Percentiles rank a stretch among this genome's conserved stretches.
Evolutionary conservation across 2,113 vertebrate species (phyloP).

Genomic region (Anarhynchus alexandrinus): DNA sequence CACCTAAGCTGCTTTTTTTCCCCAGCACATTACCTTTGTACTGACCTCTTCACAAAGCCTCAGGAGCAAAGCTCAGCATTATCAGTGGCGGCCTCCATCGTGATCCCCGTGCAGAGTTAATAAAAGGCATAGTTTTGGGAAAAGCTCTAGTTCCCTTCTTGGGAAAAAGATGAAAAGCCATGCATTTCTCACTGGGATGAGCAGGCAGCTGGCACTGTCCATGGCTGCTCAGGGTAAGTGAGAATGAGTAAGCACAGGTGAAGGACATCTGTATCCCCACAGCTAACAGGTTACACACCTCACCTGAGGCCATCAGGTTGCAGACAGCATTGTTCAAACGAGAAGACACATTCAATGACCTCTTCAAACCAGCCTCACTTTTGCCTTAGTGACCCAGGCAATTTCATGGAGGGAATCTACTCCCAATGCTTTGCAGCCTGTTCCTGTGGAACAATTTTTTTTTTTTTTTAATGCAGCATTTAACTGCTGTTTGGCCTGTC

Average conservation of each 20-base stretch:
- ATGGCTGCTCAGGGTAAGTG: neutral
- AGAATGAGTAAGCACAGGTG: neutral
- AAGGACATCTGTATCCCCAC: neutral
- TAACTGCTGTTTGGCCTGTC: neutral
- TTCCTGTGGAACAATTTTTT: neutral
- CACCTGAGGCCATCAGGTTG: neutral
- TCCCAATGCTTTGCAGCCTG: neutral
- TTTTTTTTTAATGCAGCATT: neutral
- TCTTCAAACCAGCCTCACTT: no score
- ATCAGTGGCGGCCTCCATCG: accelerated
- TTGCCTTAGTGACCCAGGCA: accelerated
- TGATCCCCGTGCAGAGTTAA: accelerated
- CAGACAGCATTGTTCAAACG: neutral
- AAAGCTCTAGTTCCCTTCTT: neutral
- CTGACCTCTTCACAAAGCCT: neutral
- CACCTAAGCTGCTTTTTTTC: neutral
- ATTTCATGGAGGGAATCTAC: neutral
- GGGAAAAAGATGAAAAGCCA: neutral
- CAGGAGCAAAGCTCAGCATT: accelerated
- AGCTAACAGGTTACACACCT: no score
- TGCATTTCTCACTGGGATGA: neutral
- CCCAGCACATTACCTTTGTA: neutral
- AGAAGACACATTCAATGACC: neutral
- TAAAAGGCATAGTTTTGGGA: neutral
- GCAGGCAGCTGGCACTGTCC: neutral